Evolutionary conservation across 2,113 vertebrate genomes (phyloP).

Genomic region (Tragelaphus scriptus): DNA sequence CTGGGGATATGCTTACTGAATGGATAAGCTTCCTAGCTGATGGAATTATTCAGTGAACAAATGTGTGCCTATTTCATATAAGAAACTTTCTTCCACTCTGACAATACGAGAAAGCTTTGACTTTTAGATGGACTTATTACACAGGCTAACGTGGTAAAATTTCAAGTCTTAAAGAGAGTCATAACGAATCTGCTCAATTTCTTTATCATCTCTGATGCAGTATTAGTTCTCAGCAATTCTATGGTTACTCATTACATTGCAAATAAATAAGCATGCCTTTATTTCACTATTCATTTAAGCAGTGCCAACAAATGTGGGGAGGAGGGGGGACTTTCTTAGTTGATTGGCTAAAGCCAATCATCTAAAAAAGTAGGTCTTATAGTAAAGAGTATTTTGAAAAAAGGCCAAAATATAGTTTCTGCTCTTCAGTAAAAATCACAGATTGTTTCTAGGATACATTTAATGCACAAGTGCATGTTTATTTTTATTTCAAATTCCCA

Average conservation of each 20-base stretch:
- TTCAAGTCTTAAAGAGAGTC: not conserved
- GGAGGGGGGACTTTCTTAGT: not conserved
- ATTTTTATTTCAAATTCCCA: not conserved
- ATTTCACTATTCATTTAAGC: not conserved
- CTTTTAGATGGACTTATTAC: not conserved
- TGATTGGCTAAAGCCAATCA: not conserved
- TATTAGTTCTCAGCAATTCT: not conserved
- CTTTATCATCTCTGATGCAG: not conserved
- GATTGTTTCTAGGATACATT: not conserved
- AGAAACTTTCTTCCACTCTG: not conserved
- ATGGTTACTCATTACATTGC: not conserved
- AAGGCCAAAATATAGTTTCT: not conserved
- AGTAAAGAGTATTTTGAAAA: not conserved
- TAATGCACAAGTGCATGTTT: not conserved
- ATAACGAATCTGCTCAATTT: not conserved
- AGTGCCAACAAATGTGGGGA: not conserved
- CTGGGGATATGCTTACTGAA: not conserved
- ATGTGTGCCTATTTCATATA: not conserved
- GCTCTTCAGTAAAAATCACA: not conserved
- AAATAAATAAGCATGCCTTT: not conserved
- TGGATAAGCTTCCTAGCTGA: not conserved
- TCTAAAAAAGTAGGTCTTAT: not conserved
- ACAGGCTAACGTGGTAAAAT: not conserved
- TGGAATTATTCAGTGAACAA: not conserved
- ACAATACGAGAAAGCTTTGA: not conserved